Evolutionary conservation across 1,140 invertebrate genomes (phyloP).

Genomic region (Pomacea maculata): DNA sequence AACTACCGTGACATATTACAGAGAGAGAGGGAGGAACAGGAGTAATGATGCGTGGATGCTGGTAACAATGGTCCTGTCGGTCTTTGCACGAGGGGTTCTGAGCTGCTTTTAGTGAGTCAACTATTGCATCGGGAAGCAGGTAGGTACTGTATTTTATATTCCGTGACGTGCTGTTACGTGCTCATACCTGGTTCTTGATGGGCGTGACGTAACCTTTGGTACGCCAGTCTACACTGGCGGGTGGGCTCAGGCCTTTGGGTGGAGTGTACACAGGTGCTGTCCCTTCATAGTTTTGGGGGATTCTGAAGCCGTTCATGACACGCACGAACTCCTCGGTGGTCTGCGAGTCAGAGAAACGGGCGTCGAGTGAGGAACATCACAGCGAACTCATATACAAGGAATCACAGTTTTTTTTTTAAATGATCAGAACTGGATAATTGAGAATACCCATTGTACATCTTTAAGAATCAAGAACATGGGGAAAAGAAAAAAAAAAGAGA

Average conservation of each 20-base stretch:
- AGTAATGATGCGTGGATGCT: too few species aligned
- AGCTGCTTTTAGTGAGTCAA: too few species aligned
- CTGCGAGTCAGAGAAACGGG: slow-evolving; percentile 27
- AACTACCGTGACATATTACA: too few species aligned
- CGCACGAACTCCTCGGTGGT: slow-evolving; percentile 45
- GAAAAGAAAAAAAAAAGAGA: too few species aligned
- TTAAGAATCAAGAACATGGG: too few species aligned
- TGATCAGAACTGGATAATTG: neutral
- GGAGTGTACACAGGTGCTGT: neutral
- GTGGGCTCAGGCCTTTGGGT: slow-evolving; percentile 28
- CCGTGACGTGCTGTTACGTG: too few species aligned
- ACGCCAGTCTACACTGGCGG: slow-evolving; percentile 55
- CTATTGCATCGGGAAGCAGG: neutral
- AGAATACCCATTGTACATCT: neutral
- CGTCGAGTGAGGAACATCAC: neutral
- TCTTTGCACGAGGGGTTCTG: neutral
- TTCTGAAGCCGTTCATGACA: slow-evolving; percentile 48
- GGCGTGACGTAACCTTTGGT: slow-evolving; percentile 53
- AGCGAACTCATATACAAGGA: neutral
- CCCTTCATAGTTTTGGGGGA: slow-evolving; percentile 14
- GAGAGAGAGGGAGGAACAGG: too few species aligned
- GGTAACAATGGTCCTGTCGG: too few species aligned
- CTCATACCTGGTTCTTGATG: slow-evolving; percentile 49
- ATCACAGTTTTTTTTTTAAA: neutral
- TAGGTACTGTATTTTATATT: too few species aligned